phyloP scores from a whole-genome alignment of 2,888 invertebrate species.

The Caenorhabditis zanzibari region DNA sequence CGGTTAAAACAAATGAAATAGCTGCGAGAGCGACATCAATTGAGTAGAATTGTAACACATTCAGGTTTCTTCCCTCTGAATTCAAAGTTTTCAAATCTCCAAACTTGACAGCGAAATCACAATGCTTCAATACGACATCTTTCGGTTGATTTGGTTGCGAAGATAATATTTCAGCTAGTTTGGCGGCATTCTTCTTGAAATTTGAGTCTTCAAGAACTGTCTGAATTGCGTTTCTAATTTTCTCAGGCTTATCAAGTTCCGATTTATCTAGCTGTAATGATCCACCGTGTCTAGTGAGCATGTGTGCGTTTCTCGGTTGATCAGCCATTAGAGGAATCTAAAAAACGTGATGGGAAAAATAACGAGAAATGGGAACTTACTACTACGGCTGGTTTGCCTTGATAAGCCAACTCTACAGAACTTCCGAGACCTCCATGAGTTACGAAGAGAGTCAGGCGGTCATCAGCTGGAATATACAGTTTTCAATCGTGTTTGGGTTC shows the following conservation, averaged over 20 bases:
- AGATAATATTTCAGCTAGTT: slow-evolving; percentile 28
- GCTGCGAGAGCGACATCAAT: slow-evolving; percentile 43
- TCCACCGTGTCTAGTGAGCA: slow-evolving; percentile 65
- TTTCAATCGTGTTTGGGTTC: not conserved
- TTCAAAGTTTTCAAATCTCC: slow-evolving; percentile 50
- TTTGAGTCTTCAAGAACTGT: slow-evolving; percentile 33
- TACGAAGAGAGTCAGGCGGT: slow-evolving; percentile 59
- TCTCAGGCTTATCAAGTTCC: slow-evolving; percentile 29
- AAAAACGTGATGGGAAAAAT: not conserved
- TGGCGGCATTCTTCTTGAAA: slow-evolving; percentile 32
- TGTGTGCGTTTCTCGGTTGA: slow-evolving; percentile 65
- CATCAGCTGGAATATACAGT: slow-evolving; percentile 54
- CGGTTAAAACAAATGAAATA: not conserved
- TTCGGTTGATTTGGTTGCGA: slow-evolving; percentile 42
- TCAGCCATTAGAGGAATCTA: slow-evolving; percentile 67
- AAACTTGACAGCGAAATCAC: slow-evolving; percentile 43
- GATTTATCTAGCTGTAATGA: slow-evolving; percentile 48
- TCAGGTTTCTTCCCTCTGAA: slow-evolving; percentile 59
- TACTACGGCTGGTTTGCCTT: slow-evolving; percentile 65
- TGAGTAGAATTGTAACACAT: slow-evolving; percentile 59
- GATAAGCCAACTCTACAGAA: slow-evolving; percentile 62
- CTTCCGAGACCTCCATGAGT: slow-evolving; percentile 69
- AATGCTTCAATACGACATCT: slow-evolving; percentile 51
- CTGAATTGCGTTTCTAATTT: slow-evolving; percentile 46
- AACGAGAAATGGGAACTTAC: slow-evolving; percentile 5